A percentile compares a stretch with the other conserved stretches of the same genome.
These are phyloP conservation scores for Trematomus bernacchii DNA, from an alignment of 2,797 vertebrate species.

Conservation along the genomic window DNA sequence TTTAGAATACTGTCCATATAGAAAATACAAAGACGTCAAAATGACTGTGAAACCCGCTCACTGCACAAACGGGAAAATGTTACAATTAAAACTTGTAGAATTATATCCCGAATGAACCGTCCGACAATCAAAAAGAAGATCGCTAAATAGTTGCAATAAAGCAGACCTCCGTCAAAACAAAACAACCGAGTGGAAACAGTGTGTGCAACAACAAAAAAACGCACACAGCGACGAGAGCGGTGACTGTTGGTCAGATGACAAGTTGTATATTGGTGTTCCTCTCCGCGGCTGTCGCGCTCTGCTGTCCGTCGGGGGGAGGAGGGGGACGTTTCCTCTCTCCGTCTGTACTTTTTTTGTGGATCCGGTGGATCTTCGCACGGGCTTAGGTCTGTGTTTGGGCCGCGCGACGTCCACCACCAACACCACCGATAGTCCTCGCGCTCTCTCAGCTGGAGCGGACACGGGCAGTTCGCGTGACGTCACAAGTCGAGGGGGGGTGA, in stretches of 20 bases:
- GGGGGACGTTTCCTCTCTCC: conserved; percentile 73
- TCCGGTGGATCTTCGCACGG: conserved; percentile 77
- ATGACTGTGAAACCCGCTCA: conserved; percentile 29
- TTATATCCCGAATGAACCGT: conserved; percentile 43
- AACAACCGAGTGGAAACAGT: conserved; percentile 57
- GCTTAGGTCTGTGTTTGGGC: conserved; percentile 76
- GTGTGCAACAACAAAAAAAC: conserved; percentile 33
- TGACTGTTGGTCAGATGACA: conserved; percentile 83
- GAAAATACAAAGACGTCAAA: conserved; percentile 44
- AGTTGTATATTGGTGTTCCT: conserved; percentile 81
- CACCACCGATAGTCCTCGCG: conserved; percentile 51
- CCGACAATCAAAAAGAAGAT: conserved; percentile 21
- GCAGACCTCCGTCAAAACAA: conserved; percentile 58
- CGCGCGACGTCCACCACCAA: conserved; percentile 74
- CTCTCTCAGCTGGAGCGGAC: conserved; percentile 87
- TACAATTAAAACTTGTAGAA: conserved; percentile 40
- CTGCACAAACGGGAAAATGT: conserved; percentile 38
- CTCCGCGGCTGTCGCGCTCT: conserved; percentile 76
- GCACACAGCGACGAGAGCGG: conserved; percentile 56
- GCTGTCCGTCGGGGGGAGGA: conserved; percentile 60
- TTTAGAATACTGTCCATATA: conserved; percentile 58
- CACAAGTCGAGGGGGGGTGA: conserved; percentile 73
- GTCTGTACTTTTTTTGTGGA: conserved; percentile 71
- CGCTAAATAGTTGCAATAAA: conserved; percentile 31
- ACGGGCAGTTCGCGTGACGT: conserved; percentile 88